These are phyloP conservation scores for Grapholita molesta DNA, from an alignment of 1,140 invertebrate species.

Conservation along the genomic window DNA sequence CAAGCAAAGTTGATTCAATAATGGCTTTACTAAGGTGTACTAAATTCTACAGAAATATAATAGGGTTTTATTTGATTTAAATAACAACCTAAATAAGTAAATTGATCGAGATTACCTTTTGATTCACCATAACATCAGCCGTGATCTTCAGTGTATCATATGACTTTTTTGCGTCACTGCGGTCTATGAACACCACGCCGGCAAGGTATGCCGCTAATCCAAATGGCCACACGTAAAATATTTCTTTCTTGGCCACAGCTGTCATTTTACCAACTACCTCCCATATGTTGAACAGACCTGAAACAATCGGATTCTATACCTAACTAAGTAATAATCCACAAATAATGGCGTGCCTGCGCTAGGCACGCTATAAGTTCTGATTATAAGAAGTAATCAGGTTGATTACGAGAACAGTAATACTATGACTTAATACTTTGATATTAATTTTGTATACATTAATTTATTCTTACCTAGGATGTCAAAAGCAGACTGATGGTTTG, in stretches of 20 bases:
- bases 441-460: too few species aligned
- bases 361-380: too few species aligned
- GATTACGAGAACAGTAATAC: too few species aligned
- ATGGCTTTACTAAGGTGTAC: too few species aligned
- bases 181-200: constrained; percentile 94
- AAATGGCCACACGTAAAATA: constrained; percentile 94
- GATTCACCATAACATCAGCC: constrained; percentile 82
- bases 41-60: too few species aligned
- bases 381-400: too few species aligned
- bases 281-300: constrained; percentile 92
- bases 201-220: constrained; percentile 93
- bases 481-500: constrained; percentile 92
- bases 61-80: too few species aligned
- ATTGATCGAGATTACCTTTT: constrained; percentile 82
- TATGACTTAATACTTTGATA: too few species aligned
- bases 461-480: constrained; percentile 85
- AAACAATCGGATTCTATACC: constrained; percentile 28
- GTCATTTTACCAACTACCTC: constrained; percentile 89
- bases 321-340: background rate
- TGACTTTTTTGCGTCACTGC: constrained; percentile 88
- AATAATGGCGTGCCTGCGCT: too few species aligned
- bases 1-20: too few species aligned
- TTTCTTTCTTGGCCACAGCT: constrained; percentile 91
- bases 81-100: too few species aligned
- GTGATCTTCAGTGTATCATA: constrained; percentile 84